phyloP scores from a whole-genome alignment of 2,888 invertebrate genomes.

The Aleiodes testaceus region DNA sequence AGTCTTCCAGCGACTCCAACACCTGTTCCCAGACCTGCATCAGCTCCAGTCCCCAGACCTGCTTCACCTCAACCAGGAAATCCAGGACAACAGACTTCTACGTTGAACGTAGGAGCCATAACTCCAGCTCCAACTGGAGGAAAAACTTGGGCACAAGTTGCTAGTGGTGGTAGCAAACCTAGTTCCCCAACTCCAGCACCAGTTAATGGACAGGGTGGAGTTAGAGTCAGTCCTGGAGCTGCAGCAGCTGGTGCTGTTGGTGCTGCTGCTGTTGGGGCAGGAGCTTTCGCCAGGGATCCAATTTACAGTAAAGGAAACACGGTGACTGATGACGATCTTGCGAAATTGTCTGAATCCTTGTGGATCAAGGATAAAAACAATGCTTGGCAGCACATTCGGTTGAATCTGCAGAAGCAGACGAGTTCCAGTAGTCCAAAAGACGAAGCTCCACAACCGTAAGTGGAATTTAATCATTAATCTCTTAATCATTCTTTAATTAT shows the following conservation, averaged over 20 bases:
- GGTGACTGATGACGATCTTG: constrained; percentile 79
- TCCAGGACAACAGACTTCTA: constrained; percentile 2
- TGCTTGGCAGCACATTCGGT: constrained; percentile 79
- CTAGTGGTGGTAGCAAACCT: constrained; percentile 56
- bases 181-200: constrained; percentile 53
- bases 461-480: constrained; percentile 47
- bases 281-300: constrained; percentile 63
- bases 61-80: constrained; percentile 42
- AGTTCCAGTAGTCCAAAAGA: constrained; percentile 81
- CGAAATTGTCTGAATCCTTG: constrained; percentile 82
- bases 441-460: constrained; percentile 85
- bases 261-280: constrained; percentile 29
- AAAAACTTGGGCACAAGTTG: constrained; percentile 61
- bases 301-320: constrained; percentile 70
- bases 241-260: constrained; percentile 50
- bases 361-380: constrained; percentile 84
- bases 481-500: not conserved
- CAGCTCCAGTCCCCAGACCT: constrained; percentile 33
- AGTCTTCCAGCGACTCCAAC: not conserved
- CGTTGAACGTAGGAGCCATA: constrained; percentile 2
- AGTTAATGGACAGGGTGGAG: constrained; percentile 25
- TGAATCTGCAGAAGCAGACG: constrained; percentile 85
- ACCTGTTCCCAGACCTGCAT: constrained; percentile 33
- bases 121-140: constrained; percentile 41
- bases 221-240: constrained; percentile 46